phyloP scores from a whole-genome alignment of 2,113 vertebrate genomes.

The Pterocles orientalis region DNA sequence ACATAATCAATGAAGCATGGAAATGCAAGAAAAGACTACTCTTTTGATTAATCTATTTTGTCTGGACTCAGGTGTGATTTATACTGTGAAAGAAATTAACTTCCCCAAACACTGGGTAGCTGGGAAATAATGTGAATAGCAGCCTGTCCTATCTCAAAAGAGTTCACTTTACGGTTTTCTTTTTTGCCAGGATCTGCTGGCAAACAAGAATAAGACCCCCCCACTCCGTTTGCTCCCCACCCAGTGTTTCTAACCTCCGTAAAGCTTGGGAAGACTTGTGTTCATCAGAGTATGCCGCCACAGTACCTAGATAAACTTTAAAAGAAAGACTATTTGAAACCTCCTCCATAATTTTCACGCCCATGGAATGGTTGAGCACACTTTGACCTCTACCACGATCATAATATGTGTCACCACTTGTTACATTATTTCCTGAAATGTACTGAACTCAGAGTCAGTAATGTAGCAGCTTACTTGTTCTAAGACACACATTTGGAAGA shows the following conservation, averaged over 20 bases:
- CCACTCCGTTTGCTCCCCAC: accelerated
- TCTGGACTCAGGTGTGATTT: not conserved
- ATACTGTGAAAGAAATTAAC: not conserved
- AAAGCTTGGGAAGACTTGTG: not conserved
- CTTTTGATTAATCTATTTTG: not conserved
- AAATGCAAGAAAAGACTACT: not conserved
- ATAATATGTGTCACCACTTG: not conserved
- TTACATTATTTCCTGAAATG: not conserved
- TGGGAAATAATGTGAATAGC: not conserved
- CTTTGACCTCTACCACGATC: not conserved
- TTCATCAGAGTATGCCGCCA: not conserved
- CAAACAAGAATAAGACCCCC: not conserved
- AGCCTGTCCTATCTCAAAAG: not conserved
- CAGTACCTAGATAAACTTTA: not conserved
- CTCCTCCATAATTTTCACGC: not conserved
- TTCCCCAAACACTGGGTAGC: not conserved
- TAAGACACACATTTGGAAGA: not conserved
- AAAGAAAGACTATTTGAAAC: not conserved
- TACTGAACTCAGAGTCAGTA: not conserved
- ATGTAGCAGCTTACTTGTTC: not conserved
- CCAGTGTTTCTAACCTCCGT: not conserved
- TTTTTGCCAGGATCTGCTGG: not conserved
- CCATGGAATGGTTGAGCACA: not conserved
- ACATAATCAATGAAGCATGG: not conserved
- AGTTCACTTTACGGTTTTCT: not conserved